Base-by-base conservation (phyloP, 2,113 vertebrate species). In the Pteruthius melanotis region DNA sequence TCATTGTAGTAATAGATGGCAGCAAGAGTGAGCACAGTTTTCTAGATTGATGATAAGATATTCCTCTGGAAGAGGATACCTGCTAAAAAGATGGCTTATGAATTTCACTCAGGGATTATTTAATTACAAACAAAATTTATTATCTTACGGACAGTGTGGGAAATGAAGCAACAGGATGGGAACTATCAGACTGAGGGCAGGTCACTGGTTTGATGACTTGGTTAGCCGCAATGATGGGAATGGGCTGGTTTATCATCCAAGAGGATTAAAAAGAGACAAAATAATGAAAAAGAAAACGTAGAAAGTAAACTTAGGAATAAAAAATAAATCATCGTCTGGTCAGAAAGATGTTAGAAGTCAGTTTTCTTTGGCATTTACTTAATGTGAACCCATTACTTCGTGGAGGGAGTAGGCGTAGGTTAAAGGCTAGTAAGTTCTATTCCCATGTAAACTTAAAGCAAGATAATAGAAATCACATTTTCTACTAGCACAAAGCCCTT, bases 311-410 rank as follows among this genome's bases (percentile, higher is more conserved):
- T 79, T 76, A 61, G 66, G 45, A 85, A 93, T 93, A 90, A 92
- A 91, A 97, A 97, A 72, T 65, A 96, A 96, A 95, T 89, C 49
- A 88, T 81, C 1, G 0, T 89, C 39, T 93, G 30, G 39, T 71
- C 50, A 71, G 59, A 87, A 89, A 75, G 44, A 81, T 88, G 35
- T 52, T 93, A 83, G 35, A 89, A 92, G 88, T 94, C 70, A 69
- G 49, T 95, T 97, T 94, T 97, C 68, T 96, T 97, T 95, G 64
- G 66, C 91, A 83, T 88, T 93, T 92, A 54, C 47, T 89, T 93
- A 56, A 93, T 88, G 59, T 45, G 12, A 95, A 92, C 63, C 15
- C 63, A 61, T 69, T 93, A 44, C 57, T 95, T 91, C 69, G 40
- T 83, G 59, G 47, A 90, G 64, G 7, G 39, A 93, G 94, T 95